Percentiles rank a stretch among this genome's conserved stretches.
phyloP scores from a whole-genome alignment of 2,888 invertebrate species.

The Sphecodes monilicornis region DNA sequence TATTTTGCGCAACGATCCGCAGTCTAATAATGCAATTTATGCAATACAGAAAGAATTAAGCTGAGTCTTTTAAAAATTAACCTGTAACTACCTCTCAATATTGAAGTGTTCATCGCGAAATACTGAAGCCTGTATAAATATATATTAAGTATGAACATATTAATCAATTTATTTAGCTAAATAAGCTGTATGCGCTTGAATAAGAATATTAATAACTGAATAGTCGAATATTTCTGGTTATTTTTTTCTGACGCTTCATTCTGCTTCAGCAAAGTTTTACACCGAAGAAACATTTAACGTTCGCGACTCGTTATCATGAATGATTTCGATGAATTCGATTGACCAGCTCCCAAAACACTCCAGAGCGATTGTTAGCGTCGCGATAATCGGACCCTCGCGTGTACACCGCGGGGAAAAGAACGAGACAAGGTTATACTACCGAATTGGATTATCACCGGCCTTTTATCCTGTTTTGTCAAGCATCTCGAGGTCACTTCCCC shows the following conservation, averaged over 20 bases:
- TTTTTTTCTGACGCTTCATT: neutral
- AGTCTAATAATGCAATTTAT: too few relatives aligned
- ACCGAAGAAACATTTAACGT: neutral
- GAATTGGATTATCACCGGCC: constrained; percentile 55
- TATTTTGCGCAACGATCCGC: too few relatives aligned
- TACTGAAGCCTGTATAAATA: too few relatives aligned
- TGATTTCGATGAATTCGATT: neutral
- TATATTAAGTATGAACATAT: too few relatives aligned
- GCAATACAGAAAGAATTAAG: too few relatives aligned
- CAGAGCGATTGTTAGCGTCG: neutral
- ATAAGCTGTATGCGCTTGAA: too few relatives aligned
- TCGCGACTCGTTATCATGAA: neutral
- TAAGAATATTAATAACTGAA: too few relatives aligned
- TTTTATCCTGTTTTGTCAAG: constrained; percentile 63
- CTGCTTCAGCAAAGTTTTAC: neutral
- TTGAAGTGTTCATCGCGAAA: too few relatives aligned
- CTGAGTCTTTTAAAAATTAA: too few relatives aligned
- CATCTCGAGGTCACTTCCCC: constrained; percentile 51
- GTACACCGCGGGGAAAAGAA: neutral
- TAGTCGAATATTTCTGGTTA: neutral
- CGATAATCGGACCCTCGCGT: neutral
- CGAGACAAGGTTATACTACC: constrained; percentile 23
- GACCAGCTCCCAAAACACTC: neutral
- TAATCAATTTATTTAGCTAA: too few relatives aligned
- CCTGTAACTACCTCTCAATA: too few relatives aligned